Evolutionary conservation across 2,888 invertebrate species (phyloP).

Genomic region (Athetis lepigone): DNA sequence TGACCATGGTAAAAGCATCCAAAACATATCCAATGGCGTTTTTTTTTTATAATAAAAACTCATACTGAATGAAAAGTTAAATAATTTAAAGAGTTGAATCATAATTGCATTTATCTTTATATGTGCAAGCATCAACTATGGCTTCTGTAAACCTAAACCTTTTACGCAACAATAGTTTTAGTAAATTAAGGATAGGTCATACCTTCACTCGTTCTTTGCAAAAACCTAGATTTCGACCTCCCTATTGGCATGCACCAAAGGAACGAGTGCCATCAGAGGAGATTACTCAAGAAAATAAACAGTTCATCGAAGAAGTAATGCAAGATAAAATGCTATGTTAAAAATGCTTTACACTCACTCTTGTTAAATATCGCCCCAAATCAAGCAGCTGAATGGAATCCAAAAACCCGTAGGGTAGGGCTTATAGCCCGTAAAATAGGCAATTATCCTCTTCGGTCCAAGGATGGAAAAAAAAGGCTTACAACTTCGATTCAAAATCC

Average conservation of each 20-base stretch:
- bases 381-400: slow-evolving; percentile 91
- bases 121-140: slow-evolving; percentile 63
- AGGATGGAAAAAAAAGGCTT: slow-evolving; percentile 94
- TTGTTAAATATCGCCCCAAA: slow-evolving; percentile 85
- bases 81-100: neutral
- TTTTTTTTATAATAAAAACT: too few relatives aligned
- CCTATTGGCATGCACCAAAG: slow-evolving; percentile 93
- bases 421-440: slow-evolving; percentile 98
- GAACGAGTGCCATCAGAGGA: slow-evolving; percentile 92
- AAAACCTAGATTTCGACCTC: slow-evolving; percentile 92
- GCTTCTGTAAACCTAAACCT: slow-evolving; percentile 74
- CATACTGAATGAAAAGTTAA: too few relatives aligned
- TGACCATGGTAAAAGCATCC: too few relatives aligned
- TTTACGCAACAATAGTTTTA: slow-evolving; percentile 73
- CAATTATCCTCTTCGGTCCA: slow-evolving; percentile 97
- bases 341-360: slow-evolving; percentile 78
- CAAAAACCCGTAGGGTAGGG: slow-evolving; percentile 93
- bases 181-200: slow-evolving; percentile 77
- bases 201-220: slow-evolving; percentile 71
- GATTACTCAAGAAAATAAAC: slow-evolving; percentile 94
- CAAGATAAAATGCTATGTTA: slow-evolving; percentile 92
- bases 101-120: neutral
- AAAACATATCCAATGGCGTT: too few relatives aligned
- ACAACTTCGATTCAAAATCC: too few relatives aligned
- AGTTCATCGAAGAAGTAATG: slow-evolving; percentile 95